Percentiles rank a stretch among this genome's conserved stretches.
These are phyloP conservation scores for Acipenser ruthenus DNA, from an alignment of 2,797 vertebrate species.

Conservation along the genomic window DNA sequence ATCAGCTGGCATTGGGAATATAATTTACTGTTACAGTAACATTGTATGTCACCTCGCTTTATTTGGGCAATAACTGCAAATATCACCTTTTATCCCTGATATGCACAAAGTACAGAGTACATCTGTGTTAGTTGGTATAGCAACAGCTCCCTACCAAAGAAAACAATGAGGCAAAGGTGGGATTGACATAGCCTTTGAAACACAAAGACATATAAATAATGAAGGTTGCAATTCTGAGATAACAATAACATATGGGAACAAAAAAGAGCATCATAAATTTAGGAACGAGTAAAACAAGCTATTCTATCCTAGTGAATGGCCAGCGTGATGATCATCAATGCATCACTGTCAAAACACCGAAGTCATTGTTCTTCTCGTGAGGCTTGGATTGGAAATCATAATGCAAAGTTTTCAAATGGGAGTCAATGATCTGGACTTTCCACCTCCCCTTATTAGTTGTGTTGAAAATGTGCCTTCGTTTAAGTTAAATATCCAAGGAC, in stretches of 20 bases:
- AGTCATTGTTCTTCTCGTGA: too few species aligned
- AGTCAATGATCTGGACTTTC: too few species aligned
- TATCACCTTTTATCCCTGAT: slow-evolving; percentile 36
- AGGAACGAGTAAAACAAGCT: too few species aligned
- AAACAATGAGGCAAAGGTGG: slow-evolving; percentile 10
- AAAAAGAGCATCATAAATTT: not conserved
- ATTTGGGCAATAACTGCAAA: slow-evolving; percentile 5
- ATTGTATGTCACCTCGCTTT: not conserved
- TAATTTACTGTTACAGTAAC: not conserved
- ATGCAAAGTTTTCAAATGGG: too few species aligned
- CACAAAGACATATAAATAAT: not conserved
- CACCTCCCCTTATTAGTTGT: too few species aligned
- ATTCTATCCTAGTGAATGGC: too few species aligned
- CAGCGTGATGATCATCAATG: too few species aligned
- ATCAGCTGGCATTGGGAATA: not conserved
- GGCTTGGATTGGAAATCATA: too few species aligned
- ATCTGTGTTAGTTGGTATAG: slow-evolving; percentile 43
- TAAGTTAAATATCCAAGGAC: too few species aligned
- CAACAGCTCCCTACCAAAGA: slow-evolving; percentile 41
- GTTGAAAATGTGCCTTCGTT: too few species aligned
- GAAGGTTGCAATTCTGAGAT: not conserved
- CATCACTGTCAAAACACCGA: too few species aligned
- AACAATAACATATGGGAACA: not conserved
- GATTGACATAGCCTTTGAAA: not conserved
- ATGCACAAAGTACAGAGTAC: slow-evolving; percentile 17